These are phyloP conservation scores for Caenorhabditis brenneri DNA, from an alignment of 1,140 invertebrate species.

Conservation along the genomic window DNA sequence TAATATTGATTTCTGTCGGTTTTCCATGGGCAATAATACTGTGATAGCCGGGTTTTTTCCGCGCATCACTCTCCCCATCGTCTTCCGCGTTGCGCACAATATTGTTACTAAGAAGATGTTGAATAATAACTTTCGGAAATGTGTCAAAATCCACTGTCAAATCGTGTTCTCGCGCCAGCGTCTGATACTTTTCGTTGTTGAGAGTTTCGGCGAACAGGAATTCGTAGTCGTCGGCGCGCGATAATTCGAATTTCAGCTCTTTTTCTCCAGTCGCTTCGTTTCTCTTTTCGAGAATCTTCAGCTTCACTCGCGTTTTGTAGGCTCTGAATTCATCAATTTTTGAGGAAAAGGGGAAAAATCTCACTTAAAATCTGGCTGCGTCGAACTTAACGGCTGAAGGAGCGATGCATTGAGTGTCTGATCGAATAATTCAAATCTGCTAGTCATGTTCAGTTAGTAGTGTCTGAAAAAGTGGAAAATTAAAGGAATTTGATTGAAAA, in stretches of 20 bases:
- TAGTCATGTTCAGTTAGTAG: neutral
- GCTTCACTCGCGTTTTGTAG: neutral
- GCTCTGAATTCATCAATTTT: neutral
- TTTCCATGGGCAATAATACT: neutral
- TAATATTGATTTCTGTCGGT: constrained; percentile 16
- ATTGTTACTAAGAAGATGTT: constrained; percentile 11
- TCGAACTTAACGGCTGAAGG: neutral
- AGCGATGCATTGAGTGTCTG: constrained; percentile 9
- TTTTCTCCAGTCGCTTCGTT: neutral
- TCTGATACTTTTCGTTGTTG: constrained; percentile 28
- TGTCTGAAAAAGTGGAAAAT: neutral
- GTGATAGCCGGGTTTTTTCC: neutral
- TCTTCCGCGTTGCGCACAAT: neutral
- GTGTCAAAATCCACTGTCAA: constrained; percentile 7
- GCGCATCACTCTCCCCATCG: neutral
- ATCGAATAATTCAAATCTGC: neutral
- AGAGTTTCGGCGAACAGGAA: neutral
- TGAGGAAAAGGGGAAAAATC: neutral
- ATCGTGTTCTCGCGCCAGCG: neutral
- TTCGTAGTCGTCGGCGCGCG: neutral
- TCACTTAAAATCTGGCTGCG: neutral
- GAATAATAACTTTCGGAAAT: constrained; percentile 19
- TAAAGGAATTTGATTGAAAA: neutral
- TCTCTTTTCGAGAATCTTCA: neutral
- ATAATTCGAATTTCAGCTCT: constrained; percentile 11